Evolutionary conservation across 2,888 invertebrate genomes (phyloP).

Genomic region (Girardia tigrina): DNA sequence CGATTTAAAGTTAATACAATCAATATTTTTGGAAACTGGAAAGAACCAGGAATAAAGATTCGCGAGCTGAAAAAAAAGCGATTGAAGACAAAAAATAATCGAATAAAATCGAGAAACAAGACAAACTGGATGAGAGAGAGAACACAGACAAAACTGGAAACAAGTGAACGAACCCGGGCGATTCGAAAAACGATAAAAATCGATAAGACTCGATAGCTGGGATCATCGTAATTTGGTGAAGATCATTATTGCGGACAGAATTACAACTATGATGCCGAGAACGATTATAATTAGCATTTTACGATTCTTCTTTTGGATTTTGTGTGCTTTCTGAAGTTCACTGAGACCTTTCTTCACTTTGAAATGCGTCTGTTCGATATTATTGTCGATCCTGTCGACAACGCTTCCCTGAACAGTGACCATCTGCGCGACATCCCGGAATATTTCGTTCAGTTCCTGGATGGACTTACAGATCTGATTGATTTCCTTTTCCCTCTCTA

Average conservation of each 20-base stretch:
- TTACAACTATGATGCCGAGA: constrained; percentile 59
- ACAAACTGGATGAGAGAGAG: too few relatives aligned
- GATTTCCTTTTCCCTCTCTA: constrained; percentile 60
- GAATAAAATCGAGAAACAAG: too few relatives aligned
- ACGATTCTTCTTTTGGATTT: constrained; percentile 72
- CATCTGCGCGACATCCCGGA: constrained; percentile 61
- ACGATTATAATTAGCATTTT: constrained; percentile 82
- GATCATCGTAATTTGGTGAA: constrained; percentile 43
- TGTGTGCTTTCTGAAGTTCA: constrained; percentile 77
- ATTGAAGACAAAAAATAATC: too few relatives aligned
- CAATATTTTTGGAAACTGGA: too few relatives aligned
- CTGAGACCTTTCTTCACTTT: constrained; percentile 77
- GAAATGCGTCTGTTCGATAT: constrained; percentile 78
- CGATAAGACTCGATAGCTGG: too few relatives aligned
- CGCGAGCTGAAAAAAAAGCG: too few relatives aligned
- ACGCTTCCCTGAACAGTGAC: constrained; percentile 67
- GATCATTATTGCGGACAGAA: constrained; percentile 57
- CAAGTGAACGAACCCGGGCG: too few relatives aligned
- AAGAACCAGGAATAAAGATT: too few relatives aligned
- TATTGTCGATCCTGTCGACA: constrained; percentile 89
- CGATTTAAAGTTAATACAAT: too few relatives aligned
- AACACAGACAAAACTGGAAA: too few relatives aligned
- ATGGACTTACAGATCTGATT: constrained; percentile 75
- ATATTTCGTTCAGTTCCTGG: constrained; percentile 75
- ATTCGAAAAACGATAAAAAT: too few relatives aligned